Evolutionary conservation across 2,888 invertebrate species (phyloP), one percentile per base, ranked within the genome.

Genomic region (Latheticus oryzae): DNA sequence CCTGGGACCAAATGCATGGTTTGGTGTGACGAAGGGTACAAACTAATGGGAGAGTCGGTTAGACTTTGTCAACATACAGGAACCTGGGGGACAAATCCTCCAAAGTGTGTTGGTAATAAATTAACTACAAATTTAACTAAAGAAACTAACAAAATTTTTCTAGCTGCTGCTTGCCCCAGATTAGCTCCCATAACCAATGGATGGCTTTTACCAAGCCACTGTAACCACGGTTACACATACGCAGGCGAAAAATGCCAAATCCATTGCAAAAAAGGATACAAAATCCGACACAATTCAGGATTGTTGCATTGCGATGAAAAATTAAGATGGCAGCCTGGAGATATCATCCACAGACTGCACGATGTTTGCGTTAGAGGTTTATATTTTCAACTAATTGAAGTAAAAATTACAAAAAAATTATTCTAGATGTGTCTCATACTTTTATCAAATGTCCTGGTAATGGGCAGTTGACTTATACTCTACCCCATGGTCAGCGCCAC

Each of bases 361-460:
- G 64, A 64, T n/a, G 66, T 69, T 43, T 77, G 77, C 51, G 52
- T 71, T 1, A 67, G 59, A 71, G 70, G 75, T 73, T 3, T 42
- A 21, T 37, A 5, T 24, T 23, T 23, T 3, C 5, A 5, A 15
- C 3, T 45, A 11, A 48, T 26, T 32, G 19, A 3, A 24, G 7
- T 32, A 40, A 28, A 40, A 16, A 7, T 38, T 64, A 47, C 58
- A 66, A 62, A 38, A 23, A 5, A 11, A 9, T 28, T 28, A 11
- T 32, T 11, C 42, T 67, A 76, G 79, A 78, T 58, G 72, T 76
- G 42, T 78, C 80, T 28, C 77, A 80, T 52, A 83, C 86, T 11
- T 85, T 81, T 64, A 87, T 89, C 59, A 83, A 82, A 64, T 89
- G 88, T 69, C 87, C 88, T 0, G 79, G 63, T 16, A 66, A 68